Base-by-base conservation (phyloP, 2,888 invertebrate species). In the Brachypterus glaber region DNA sequence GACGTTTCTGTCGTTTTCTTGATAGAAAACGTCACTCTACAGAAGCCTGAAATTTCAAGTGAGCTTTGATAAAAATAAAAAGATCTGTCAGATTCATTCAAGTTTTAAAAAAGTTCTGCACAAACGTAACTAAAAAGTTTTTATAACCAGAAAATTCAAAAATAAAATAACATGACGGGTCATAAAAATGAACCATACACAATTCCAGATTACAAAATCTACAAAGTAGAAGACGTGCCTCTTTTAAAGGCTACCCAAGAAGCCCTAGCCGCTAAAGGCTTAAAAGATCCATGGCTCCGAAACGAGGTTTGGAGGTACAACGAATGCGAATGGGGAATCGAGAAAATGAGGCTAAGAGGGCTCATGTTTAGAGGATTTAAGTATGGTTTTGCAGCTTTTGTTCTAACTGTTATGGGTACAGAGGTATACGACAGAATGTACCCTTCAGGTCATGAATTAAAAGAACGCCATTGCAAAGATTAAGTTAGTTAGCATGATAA, bases 241-340 rank as follows among this genome's bases (percentile, higher is more conserved):
- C 63, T 80, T 52, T 63, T 90, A 32, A 60, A 77, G 44, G 66
- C 72, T 48, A 69, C 84, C 0, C 71, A 82, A 59, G 66, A 72
- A 43, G 74, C 74, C 1, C 69, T 91, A 12, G 79, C 76, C 0
- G 66, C 73, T 26, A 74, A 77, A 54, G 89, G 89, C 3, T 64
- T 91, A 2, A 76, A 74, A 43, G 89, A 91, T 64, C 91, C 91
- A 0, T 91, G 91, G 91, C 67, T 88, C 33, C 79, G 90, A 57
- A 91, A 90, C 62, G 82, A 89, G 65, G 85, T 82, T 0, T 90
- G 90, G 90, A 71, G 84, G 16, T 88, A 75, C 56, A 66, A 82
- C 51, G 67, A 67, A 2, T 76, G 74, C 33, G 54, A 62, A 11
- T 79, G 74, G 48, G 77, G 78, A 11, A 77, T 74, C 0, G 64